Conservation (phyloP, 2,113 vertebrate genomes). For the Alethe diademata region DNA sequence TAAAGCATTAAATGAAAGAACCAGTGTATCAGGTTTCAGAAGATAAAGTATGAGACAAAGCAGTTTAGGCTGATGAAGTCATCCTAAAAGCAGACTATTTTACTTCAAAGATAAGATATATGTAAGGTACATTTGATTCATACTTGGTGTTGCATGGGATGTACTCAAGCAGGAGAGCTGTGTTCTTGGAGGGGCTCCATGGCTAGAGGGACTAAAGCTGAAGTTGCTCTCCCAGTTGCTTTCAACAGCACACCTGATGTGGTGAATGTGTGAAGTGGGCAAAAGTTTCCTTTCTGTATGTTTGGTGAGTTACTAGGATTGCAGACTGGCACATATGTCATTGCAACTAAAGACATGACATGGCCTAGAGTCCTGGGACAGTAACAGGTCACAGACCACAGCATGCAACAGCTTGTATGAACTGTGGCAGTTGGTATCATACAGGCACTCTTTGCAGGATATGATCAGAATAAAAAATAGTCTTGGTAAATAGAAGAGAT, state of each 20-base stretch:
- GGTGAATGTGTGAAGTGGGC: accelerated
- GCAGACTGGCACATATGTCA: too few species aligned
- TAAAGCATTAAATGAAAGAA: neutral
- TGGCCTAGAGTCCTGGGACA: too few species aligned
- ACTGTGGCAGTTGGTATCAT: neutral
- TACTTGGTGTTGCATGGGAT: neutral
- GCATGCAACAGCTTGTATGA: neutral
- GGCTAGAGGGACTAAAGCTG: neutral
- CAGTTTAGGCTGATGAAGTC: neutral
- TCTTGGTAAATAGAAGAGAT: neutral
- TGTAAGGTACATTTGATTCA: neutral
- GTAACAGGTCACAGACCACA: neutral
- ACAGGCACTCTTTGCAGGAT: neutral
- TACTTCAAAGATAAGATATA: neutral
- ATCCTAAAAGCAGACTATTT: neutral
- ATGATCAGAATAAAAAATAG: neutral
- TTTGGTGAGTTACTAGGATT: neutral
- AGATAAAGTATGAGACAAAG: neutral
- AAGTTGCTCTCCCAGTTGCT: neutral
- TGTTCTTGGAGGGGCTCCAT: neutral
- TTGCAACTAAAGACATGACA: neutral
- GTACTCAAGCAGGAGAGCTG: neutral
- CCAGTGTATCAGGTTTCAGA: neutral
- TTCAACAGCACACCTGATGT: neutral
- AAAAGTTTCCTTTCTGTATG: neutral